Evolutionary conservation across 2,797 vertebrate genomes (phyloP), one percentile per base, ranked within the genome.

Genomic region (Hippopotamyrus pictus): DNA sequence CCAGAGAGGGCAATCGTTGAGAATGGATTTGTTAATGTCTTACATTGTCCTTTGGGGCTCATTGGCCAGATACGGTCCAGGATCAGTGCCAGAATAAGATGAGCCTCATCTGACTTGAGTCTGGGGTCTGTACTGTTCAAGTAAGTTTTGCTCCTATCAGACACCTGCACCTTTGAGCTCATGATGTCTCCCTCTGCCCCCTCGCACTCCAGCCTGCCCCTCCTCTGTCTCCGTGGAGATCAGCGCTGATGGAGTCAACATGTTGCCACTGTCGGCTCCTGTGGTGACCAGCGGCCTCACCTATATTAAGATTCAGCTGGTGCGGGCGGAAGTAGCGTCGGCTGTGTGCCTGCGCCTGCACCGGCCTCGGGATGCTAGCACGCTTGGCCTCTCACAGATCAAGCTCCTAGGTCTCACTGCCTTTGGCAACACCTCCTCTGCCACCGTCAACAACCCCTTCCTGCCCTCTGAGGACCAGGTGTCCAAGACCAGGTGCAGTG

Each of bases 171-270:
- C 8, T 44, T 19, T 44, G 2, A 79, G 37, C 73, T 79, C 17
- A 41, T 14, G 11, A 76, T 79, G 73, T 79, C 73, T 44, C n/a
- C 46, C 7, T 48, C n/a, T 44, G 17, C 41, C 76, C 37, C 19
- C 79, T 88, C 91, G 5, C 79, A 37, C 88, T 91, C 5, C 92
- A 99, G 98, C 98, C 25, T 99, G 99, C 90, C 99, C 99, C 0
- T 99, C 99, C 0, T 99, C 98, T 0, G 98, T 99, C n/a, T 99
- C 99, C 0, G 97, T 99, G 94, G 99, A 99, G 97, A 97, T 99
- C 93, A 99, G 98, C 0, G 97, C 99, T 3, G 99, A 99, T 50
- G 98, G 98, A 1, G 96, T 99, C 90, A 99, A 99, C 93, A 99
- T 99, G 99, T 94, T 99, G 89, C 99, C 99, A 0, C 95, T 99